A percentile compares a stretch with the other conserved stretches of the same genome.
phyloP scores from a whole-genome alignment of 2,888 invertebrate species.

The Nysson spinosus region DNA sequence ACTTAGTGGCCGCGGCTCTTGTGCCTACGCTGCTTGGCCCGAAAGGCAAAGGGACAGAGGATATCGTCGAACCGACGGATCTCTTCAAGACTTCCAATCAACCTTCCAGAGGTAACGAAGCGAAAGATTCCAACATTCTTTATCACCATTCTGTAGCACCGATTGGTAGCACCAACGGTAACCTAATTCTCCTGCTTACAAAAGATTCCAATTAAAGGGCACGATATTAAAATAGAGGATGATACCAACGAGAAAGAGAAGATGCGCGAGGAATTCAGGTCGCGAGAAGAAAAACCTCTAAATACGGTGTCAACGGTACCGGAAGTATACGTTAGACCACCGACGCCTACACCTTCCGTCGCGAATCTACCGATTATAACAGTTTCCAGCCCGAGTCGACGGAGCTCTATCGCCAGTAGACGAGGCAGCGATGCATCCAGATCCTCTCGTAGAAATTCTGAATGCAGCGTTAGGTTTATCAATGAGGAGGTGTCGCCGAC shows the following conservation, averaged over 20 bases:
- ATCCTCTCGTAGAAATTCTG: slow-evolving; percentile 68
- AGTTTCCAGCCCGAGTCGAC: slow-evolving; percentile 72
- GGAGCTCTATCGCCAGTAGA: slow-evolving; percentile 72
- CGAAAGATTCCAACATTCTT: not conserved
- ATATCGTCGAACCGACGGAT: slow-evolving; percentile 21
- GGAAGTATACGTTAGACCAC: slow-evolving; percentile 74
- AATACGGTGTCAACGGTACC: slow-evolving; percentile 69
- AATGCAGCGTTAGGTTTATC: slow-evolving; percentile 70
- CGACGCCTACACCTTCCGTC: slow-evolving; percentile 72
- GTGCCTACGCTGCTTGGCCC: slow-evolving; percentile 79
- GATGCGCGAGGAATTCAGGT: slow-evolving; percentile 4
- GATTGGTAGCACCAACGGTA: too few species aligned
- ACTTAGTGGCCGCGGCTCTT: slow-evolving; percentile 79
- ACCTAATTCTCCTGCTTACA: too few species aligned
- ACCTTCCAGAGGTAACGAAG: slow-evolving; percentile 17
- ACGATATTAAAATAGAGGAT: not conserved
- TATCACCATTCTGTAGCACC: too few species aligned
- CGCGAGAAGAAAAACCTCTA: slow-evolving; percentile 33
- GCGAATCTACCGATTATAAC: slow-evolving; percentile 72
- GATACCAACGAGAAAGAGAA: slow-evolving; percentile 18
- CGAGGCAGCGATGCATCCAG: slow-evolving; percentile 58
- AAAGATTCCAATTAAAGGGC: too few species aligned
- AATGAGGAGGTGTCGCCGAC: slow-evolving; percentile 62
- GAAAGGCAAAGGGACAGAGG: slow-evolving; percentile 56
- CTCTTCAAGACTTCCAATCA: slow-evolving; percentile 22